These are phyloP conservation scores for Drosophila lacteicornis DNA, from an alignment of 1,140 invertebrate species.

Conservation along the genomic window DNA sequence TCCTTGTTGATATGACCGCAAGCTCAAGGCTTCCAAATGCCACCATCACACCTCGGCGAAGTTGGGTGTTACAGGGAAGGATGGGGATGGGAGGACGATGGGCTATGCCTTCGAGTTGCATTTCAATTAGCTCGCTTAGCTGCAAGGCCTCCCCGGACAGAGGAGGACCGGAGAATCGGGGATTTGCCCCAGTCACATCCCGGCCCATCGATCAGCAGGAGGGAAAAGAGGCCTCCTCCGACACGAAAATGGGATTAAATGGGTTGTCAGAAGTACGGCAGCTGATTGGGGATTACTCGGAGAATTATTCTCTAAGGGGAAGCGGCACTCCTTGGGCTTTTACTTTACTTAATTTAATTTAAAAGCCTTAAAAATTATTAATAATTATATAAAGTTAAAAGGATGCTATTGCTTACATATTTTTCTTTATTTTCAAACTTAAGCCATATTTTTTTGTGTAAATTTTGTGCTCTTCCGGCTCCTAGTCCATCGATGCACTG, in stretches of 20 bases:
- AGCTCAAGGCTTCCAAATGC: constrained; percentile 47
- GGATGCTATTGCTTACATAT: too few species aligned
- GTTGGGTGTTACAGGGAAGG: background rate
- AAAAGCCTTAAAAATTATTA: too few species aligned
- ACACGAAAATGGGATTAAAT: background rate
- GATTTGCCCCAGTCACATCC: background rate
- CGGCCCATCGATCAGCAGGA: constrained; percentile 19
- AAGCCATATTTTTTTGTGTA: background rate
- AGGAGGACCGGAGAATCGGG: constrained; percentile 9
- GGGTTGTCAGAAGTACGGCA: background rate
- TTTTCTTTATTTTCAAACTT: background rate
- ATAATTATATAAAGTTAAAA: too few species aligned
- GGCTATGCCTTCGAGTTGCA: constrained; percentile 29
- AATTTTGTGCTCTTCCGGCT: constrained; percentile 4
- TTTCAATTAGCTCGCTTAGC: constrained; percentile 51
- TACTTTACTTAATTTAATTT: background rate
- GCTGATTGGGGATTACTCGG: background rate
- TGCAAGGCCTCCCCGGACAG: constrained; percentile 9
- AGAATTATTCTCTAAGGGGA: background rate
- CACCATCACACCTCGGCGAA: constrained; percentile 31
- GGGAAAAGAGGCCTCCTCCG: constrained; percentile 2
- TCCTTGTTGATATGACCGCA: constrained; percentile 54
- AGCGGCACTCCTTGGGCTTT: background rate
- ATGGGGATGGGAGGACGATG: background rate
- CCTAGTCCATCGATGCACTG: background rate